Percentiles rank a stretch among this genome's conserved stretches.
These are phyloP conservation scores for Cavia porcellus DNA, from an alignment of 2,113 vertebrate species.

Conservation along the genomic window DNA sequence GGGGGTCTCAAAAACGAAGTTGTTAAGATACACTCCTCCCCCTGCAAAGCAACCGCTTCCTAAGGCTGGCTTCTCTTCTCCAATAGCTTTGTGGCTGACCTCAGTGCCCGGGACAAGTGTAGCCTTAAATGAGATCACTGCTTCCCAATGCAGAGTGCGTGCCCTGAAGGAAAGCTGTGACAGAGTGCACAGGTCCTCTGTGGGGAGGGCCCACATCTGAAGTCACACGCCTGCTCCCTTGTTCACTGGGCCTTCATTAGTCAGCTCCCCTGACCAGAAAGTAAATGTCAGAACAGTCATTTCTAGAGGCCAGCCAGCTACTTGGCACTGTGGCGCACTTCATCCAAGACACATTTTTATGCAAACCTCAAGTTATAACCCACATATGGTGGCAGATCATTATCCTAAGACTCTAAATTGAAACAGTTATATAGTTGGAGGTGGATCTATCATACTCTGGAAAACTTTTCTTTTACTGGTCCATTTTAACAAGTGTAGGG, in stretches of 20 bases:
- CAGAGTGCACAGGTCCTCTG: constrained; percentile 77
- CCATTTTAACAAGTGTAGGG: constrained; percentile 87
- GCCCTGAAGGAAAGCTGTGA: constrained; percentile 78
- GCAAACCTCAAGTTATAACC: constrained; percentile 87
- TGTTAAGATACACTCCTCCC: constrained; percentile 51
- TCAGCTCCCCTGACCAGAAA: constrained; percentile 28
- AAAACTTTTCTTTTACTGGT: constrained; percentile 80
- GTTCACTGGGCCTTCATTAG: constrained; percentile 15
- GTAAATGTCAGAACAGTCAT: constrained; percentile 73
- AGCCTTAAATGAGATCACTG: constrained; percentile 76
- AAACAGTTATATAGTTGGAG: constrained; percentile 87
- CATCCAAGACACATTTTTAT: constrained; percentile 88
- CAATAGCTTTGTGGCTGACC: constrained; percentile 81
- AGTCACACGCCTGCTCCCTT: constrained; percentile 70
- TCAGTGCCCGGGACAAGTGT: constrained; percentile 80
- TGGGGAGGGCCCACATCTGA: constrained; percentile 89
- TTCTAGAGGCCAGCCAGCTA: constrained; percentile 80
- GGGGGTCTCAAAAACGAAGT: constrained; percentile 74
- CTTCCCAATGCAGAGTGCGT: constrained; percentile 71
- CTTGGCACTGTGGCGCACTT: constrained; percentile 78
- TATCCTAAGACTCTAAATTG: constrained; percentile 88
- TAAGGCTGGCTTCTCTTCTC: constrained; percentile 73
- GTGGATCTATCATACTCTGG: constrained; percentile 84
- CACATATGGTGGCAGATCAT: constrained; percentile 88
- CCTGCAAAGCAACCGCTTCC: constrained; percentile 50